Base-by-base conservation (phyloP, 2,113 vertebrate genomes). In the Petrocephalus zakoni region DNA sequence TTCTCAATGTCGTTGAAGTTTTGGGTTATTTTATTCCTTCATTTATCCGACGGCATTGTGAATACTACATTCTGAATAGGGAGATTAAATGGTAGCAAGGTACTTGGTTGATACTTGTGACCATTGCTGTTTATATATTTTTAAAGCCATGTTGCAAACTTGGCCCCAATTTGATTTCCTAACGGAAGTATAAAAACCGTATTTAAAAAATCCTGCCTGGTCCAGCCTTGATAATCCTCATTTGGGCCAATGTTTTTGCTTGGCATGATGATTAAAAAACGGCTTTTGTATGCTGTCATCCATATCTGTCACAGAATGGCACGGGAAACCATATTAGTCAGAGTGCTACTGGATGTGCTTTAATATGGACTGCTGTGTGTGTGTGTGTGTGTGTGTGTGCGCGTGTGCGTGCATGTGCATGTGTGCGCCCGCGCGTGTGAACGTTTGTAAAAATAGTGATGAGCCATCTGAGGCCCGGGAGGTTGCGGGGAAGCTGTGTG, bases 281-380 rank as follows among this genome's bases (percentile, higher is more conserved):
- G 21, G 15, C 15, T 72, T 72, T n/a, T 49, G 47, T 22, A 8
- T 11, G 22, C 81, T n/a, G 46, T 21, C 22, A 22, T 47, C 37
- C 78, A 82, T 49, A 42, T 83, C 42, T 49, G 19, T n/a, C 21
- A 22, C 22, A 11, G 37, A 47, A 83, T 3, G 5, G 34, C 72
- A 29, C 11, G 61, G 25, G n/a, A 17, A 22, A 52, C 17, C 29
- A 46, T 87, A n/a, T 53, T 11, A 42, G 61, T 29, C 19, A 8
- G 17, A 22, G 29, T 68, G 58, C 22, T 47, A 19, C 37, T 2
- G 17, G 5, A 55, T 87, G 9, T 87, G 53, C 53, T 37, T 19
- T 9, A 42, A 52, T 85, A 47, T 90, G 58, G 37, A 58, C 68
- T 19, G 83, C 53, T 88, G 86, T 87, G 25, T 87, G 86, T 68